Evolutionary conservation across 2,113 vertebrate species (phyloP).

Genomic region (Hippolais icterina): DNA sequence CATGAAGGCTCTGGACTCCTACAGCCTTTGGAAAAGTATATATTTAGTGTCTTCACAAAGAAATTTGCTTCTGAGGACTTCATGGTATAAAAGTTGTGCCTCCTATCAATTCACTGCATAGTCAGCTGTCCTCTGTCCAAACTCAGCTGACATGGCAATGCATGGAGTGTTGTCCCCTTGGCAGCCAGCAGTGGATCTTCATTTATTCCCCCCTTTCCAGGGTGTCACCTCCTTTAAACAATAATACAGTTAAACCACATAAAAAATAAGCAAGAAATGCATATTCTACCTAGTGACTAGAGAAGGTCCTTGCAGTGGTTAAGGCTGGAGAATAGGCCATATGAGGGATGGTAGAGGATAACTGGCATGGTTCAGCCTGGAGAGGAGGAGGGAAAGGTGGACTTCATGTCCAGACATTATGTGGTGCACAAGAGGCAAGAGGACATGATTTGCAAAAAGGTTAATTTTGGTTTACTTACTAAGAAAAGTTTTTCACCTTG

Average conservation of each 20-base stretch:
- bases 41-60: not conserved
- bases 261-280: not conserved
- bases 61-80: not conserved
- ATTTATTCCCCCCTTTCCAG: not conserved
- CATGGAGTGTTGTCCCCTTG: not conserved
- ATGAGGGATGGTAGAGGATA: not conserved
- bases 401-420: not conserved
- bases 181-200: not conserved
- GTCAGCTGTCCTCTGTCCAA: not conserved
- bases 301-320: not conserved
- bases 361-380: not conserved
- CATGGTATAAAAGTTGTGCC: not conserved
- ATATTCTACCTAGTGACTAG: not conserved
- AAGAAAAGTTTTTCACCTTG: not conserved
- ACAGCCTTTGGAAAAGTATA: not conserved
- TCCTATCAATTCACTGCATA: not conserved
- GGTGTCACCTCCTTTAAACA: not conserved
- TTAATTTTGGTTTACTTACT: not conserved
- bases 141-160: not conserved
- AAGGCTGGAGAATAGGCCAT: not conserved
- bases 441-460: rapidly evolving
- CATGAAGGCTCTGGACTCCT: not conserved
- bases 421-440: not conserved
- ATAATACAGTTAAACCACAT: not conserved
- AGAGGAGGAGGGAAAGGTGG: not conserved